Base-by-base conservation (phyloP, 2,888 invertebrate species). In the Scelioninae gen. 2 region DNA sequence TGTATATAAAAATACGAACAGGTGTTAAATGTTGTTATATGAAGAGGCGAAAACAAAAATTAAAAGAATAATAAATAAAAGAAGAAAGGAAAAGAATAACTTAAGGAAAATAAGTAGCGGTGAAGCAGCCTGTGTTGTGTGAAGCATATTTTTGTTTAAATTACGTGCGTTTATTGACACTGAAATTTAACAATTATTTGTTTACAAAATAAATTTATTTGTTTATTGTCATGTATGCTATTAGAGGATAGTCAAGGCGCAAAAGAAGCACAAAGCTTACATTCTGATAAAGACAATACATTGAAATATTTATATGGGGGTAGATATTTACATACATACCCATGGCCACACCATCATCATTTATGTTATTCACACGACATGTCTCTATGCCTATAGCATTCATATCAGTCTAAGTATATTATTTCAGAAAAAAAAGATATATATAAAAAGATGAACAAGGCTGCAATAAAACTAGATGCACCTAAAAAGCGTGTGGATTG, bases 271-370 rank as follows among this genome's bases (percentile, higher is more conserved):
- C 35, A 65, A 73, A 74, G 70, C 70, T 70, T 43, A 22, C 35
- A 60, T 31, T 69, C 46, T 57, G 70, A 65, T 48, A 68, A 65
- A 57, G 52, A 72, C 58, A 64, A 61, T 58, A 68, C 70, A 68
- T 50, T 58, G 45, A 63, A 15, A 41, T 48, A 41, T 15, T 55
- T 58, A 22, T 58, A 71, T 25, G 46, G 35, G 61, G 70, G 65
- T 67, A 65, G 58, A 75, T 75, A 74, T 77, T 81, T 79, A 79
- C 81, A 83, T 84, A 84, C 83, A 83, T 84, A 85, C 84, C 85
- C 86, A 86, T 85, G 85, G 85, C 86, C 85, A 86, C 85, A 85
- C 84, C 84, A 85, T 86, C 85, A 85, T 85, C 85, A 85, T 84
- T 84, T 81, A 80, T 84, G 82, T 85, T 85, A 85, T 83, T 85